phyloP scores from a whole-genome alignment of 2,113 vertebrate species.

The Aptenodytes patagonicus region DNA sequence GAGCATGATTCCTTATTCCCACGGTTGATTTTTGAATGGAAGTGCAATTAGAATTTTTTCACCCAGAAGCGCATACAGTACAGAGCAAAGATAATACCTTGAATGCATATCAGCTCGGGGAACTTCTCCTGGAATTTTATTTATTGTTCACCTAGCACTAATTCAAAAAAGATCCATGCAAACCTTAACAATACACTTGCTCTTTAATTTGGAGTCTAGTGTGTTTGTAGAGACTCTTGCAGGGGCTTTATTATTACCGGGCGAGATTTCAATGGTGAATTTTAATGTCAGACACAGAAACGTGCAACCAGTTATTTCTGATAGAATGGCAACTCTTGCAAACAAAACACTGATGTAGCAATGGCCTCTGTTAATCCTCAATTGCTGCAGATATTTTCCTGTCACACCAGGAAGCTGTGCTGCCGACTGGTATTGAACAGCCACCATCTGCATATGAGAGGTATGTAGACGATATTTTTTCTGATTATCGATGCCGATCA shows the following conservation, averaged over 20 bases:
- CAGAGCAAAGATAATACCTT: conserved; percentile 79
- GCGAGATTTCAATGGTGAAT: conserved; percentile 60
- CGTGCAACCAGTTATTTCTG: conserved; percentile 59
- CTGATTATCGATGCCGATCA: conserved; percentile 48
- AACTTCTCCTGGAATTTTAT: conserved; percentile 78
- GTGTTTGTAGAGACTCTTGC: conserved; percentile 70
- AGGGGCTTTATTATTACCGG: conserved; percentile 67
- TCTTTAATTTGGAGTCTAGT: conserved; percentile 74
- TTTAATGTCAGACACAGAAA: conserved; percentile 63
- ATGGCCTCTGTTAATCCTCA: conserved; percentile 33
- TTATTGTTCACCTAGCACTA: conserved; percentile 77
- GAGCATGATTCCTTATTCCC: conserved; percentile 83
- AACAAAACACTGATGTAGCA: conserved; percentile 41
- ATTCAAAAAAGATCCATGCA: conserved; percentile 72
- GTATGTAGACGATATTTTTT: conserved; percentile 39
- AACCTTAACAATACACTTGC: conserved; percentile 68
- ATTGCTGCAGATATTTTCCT: conserved; percentile 44
- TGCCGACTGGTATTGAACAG: not conserved
- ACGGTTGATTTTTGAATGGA: conserved; percentile 84
- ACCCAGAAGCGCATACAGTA: conserved; percentile 78
- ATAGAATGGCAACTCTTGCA: conserved; percentile 57
- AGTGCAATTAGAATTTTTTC: conserved; percentile 83
- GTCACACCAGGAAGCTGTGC: conserved; percentile 27
- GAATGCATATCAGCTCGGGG: conserved; percentile 78
- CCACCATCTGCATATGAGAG: conserved; percentile 7